phyloP scores from a whole-genome alignment of 2,113 vertebrate genomes.

The Malurus alboscapulatus region DNA sequence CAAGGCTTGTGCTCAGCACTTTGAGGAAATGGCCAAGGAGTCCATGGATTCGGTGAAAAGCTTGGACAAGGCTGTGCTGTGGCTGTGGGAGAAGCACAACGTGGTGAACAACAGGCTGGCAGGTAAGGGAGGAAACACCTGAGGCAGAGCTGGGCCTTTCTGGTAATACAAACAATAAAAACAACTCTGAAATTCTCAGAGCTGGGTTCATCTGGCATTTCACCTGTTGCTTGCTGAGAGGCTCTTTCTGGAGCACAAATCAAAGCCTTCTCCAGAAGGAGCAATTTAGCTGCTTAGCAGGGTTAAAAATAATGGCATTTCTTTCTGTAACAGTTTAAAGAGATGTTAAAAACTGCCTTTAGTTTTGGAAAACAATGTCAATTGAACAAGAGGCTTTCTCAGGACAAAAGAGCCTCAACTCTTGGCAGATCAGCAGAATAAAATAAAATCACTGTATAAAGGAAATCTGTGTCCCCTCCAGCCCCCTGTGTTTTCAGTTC shows the following conservation, averaged over 20 bases:
- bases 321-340: not conserved
- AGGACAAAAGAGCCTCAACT: constrained; percentile 24
- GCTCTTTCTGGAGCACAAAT: not conserved
- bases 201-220: not conserved
- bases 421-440: constrained; percentile 52
- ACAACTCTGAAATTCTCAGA: not conserved
- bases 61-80: constrained; percentile 80
- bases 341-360: not conserved
- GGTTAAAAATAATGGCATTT: not conserved
- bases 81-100: constrained; percentile 96
- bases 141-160: not conserved
- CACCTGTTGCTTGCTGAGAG: not conserved
- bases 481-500: constrained; percentile 42
- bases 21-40: constrained; percentile 83
- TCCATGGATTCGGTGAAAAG: constrained; percentile 74
- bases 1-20: constrained; percentile 84
- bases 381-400: not conserved
- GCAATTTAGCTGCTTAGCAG: not conserved
- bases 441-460: constrained; percentile 60
- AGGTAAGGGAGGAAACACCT: constrained; percentile 61
- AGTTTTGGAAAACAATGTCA: not conserved
- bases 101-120: constrained; percentile 84
- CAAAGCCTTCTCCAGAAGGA: not conserved
- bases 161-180: not conserved
- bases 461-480: constrained; percentile 18